phyloP scores from a whole-genome alignment of 2,888 invertebrate species.

The Epinotia nisella region DNA sequence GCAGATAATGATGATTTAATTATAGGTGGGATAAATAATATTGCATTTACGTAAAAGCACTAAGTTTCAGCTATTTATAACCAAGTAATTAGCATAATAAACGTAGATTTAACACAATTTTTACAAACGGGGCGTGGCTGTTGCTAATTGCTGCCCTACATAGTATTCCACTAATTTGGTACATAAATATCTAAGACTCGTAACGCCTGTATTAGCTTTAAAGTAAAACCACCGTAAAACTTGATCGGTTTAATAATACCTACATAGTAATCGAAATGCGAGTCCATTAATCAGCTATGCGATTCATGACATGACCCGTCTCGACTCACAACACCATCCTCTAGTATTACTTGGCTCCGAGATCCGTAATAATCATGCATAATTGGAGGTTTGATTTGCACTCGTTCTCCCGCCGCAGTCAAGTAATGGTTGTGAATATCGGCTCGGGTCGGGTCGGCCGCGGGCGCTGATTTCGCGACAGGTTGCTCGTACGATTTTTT shows the following conservation, averaged over 20 bases:
- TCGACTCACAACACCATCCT: neutral
- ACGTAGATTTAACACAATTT: no score
- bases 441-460: conserved; percentile 51
- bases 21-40: neutral
- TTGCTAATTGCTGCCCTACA: neutral
- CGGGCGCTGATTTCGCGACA: conserved; percentile 55
- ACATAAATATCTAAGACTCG: conserved; percentile 50
- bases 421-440: neutral
- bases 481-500: conserved; percentile 44
- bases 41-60: neutral
- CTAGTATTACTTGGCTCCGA: neutral
- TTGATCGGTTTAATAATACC: conserved; percentile 22
- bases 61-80: no score
- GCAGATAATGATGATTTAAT: no score
- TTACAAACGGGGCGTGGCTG: no score
- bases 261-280: conserved; percentile 20
- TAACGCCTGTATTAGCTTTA: no score
- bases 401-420: neutral
- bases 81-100: no score
- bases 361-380: neutral
- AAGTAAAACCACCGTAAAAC: conserved; percentile 48
- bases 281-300: conserved; percentile 44
- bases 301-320: neutral
- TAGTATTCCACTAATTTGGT: conserved; percentile 21
- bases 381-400: neutral